These are phyloP conservation scores for Prionchulus punctatus DNA, from an alignment of 2,888 invertebrate genomes.

Conservation along the genomic window DNA sequence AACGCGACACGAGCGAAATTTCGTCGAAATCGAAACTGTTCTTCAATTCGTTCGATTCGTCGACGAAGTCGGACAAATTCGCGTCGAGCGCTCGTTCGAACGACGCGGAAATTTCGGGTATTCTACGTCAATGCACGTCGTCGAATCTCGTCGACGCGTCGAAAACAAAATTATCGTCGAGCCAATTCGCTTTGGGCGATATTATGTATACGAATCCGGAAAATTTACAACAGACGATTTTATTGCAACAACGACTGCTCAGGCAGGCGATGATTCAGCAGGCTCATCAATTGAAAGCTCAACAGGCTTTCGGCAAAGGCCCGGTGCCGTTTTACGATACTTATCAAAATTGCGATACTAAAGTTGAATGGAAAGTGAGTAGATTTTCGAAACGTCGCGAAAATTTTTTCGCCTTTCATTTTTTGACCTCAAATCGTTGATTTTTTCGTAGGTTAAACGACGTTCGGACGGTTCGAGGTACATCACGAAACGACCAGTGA, in stretches of 20 bases:
- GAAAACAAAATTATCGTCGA: no score
- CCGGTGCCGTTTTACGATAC: no score
- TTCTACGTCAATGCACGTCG: neutral
- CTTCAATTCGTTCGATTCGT: neutral
- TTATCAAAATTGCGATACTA: no score
- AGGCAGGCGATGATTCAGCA: slow-evolving; percentile 22
- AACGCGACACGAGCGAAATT: neutral
- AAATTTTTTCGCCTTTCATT: neutral
- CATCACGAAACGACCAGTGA: slow-evolving; percentile 53
- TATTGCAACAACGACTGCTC: slow-evolving; percentile 51
- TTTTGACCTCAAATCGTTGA: neutral
- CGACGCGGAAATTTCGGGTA: neutral
- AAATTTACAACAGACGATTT: slow-evolving; percentile 51
- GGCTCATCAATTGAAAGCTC: slow-evolving; percentile 11
- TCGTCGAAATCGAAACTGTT: no score
- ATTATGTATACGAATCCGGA: slow-evolving; percentile 55
- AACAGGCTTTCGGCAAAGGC: no score
- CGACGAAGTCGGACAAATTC: neutral
- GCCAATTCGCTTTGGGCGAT: slow-evolving; percentile 39
- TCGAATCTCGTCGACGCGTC: neutral
- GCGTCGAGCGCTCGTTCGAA: neutral
- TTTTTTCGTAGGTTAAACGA: slow-evolving; percentile 40
- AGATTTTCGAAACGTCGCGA: neutral
- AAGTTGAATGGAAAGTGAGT: slow-evolving; percentile 48
- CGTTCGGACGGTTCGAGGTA: slow-evolving; percentile 58